These are phyloP conservation scores for Linepithema humile DNA, from an alignment of 1,140 invertebrate species.

Conservation along the genomic window DNA sequence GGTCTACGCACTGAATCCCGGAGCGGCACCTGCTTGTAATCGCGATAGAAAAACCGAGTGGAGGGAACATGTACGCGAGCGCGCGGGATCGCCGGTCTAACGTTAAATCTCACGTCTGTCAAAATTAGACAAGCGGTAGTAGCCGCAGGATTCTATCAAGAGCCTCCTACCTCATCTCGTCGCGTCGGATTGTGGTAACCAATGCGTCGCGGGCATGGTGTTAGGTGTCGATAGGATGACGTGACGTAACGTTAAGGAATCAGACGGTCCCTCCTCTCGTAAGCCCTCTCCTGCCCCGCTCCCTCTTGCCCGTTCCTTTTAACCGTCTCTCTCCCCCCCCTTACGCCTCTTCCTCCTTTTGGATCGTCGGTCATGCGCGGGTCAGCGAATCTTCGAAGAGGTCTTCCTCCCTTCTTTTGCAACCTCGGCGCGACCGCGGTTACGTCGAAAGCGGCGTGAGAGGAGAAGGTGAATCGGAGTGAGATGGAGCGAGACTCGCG, in stretches of 20 bases:
- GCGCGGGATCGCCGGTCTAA: neutral
- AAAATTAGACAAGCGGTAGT: conserved; percentile 40
- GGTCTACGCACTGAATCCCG: conserved; percentile 66
- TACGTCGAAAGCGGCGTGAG: conserved; percentile 54
- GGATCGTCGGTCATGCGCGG: conserved; percentile 69
- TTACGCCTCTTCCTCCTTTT: conserved; percentile 67
- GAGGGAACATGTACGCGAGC: conserved; percentile 25
- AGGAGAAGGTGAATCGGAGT: conserved; percentile 23
- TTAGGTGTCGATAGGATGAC: conserved; percentile 16
- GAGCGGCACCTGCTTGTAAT: conserved; percentile 64
- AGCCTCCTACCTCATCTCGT: neutral
- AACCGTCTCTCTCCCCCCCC: conserved; percentile 54
- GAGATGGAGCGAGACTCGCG: neutral
- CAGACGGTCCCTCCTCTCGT: conserved; percentile 10
- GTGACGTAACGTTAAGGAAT: conserved; percentile 66
- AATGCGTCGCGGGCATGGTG: neutral
- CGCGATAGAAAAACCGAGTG: conserved; percentile 56
- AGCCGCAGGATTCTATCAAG: neutral
- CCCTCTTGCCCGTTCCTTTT: conserved; percentile 41
- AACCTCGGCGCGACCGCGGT: conserved; percentile 50
- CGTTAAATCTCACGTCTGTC: conserved; percentile 7
- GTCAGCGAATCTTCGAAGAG: conserved; percentile 69
- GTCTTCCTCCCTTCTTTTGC: conserved; percentile 68
- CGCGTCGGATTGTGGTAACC: neutral
- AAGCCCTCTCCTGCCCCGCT: neutral